Evolutionary conservation across 2,797 vertebrate genomes (phyloP).

Genomic region (Rhinichthys osculus): DNA sequence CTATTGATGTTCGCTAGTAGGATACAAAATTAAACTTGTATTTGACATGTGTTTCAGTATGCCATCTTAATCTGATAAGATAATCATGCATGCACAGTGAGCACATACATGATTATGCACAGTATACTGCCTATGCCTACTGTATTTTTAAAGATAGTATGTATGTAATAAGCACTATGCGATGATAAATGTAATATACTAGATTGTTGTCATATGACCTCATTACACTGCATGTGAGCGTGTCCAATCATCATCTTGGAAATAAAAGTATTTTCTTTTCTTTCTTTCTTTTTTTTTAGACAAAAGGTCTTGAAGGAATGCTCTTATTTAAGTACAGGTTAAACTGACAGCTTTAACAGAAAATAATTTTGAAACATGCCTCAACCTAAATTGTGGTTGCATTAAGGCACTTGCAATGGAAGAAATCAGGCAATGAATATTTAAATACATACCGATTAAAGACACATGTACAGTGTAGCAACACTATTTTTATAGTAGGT

Average conservation of each 20-base stretch:
- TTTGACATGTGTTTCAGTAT: conserved; percentile 2
- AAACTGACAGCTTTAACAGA: neutral
- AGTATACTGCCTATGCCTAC: too few relatives aligned
- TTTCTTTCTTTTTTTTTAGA: neutral
- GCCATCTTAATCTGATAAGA: conserved; percentile 5
- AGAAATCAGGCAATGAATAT: neutral
- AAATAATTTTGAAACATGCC: neutral
- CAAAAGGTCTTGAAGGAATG: too few relatives aligned
- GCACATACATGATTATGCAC: conserved; percentile 25
- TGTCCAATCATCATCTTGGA: too few relatives aligned
- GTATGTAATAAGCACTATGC: neutral
- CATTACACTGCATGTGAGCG: too few relatives aligned
- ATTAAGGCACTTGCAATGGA: neutral
- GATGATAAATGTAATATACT: neutral
- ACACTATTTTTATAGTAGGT: neutral
- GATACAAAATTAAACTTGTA: conserved; percentile 23
- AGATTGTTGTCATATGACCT: neutral
- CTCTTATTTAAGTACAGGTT: neutral
- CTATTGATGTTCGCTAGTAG: conserved; percentile 7
- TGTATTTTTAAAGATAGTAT: neutral
- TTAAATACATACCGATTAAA: neutral
- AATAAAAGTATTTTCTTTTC: neutral
- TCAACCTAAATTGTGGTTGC: neutral
- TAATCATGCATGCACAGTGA: conserved; percentile 39
- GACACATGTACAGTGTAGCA: neutral